Base-by-base conservation (phyloP, 2,113 vertebrate genomes). In the Sorex araneus region DNA sequence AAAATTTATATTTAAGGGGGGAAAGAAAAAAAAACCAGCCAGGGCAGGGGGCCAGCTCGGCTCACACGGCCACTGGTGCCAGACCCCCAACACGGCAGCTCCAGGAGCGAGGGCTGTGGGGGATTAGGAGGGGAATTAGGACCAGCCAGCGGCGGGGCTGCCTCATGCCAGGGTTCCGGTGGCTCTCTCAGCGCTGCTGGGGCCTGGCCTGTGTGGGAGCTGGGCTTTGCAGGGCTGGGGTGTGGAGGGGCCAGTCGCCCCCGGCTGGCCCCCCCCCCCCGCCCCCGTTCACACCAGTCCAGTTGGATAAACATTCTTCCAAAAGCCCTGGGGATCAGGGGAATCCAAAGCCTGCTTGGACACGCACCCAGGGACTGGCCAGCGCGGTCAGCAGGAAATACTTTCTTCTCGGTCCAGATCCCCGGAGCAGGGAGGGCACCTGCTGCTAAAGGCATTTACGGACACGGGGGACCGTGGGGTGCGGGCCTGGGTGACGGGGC, bases 1-100 rank as follows among this genome's bases (percentile, higher is more conserved):
- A 91, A 94, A 96, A 80, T 95, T 94, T 95, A 91, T 94, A 94
- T 95, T 95, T 73, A 76, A 92, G 54, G 27, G 27, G 63, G n/a
- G n/a, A n/a, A n/a, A n/a, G n/a, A n/a, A n/a, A 25, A 25, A 27
- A 96, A 95, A 89, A 93, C n/a, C n/a, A 92, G 63, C 79, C 75
- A 88, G 90, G 95, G 96, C 94, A 94, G 74, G 75, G 75, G 87
- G 95, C 97, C 97, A 95, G 87, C 79, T 5, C 0, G 1, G 82
- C 82, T 95, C 78, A 32, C 0, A 5, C 0, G 0, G 92, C 70
- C 70, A 7, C 47, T 36, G 54, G 73, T 94, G 90, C 94, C 94
- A 95, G 94, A 94, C 93, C 75, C 89, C 91, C 92, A 80, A 21
- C 10, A 50, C 81, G 16, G 90, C 88, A 67, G 85, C 84, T 91